Conservation (phyloP, 2,888 invertebrate species). For the Drosophila kambysellisi region DNA sequence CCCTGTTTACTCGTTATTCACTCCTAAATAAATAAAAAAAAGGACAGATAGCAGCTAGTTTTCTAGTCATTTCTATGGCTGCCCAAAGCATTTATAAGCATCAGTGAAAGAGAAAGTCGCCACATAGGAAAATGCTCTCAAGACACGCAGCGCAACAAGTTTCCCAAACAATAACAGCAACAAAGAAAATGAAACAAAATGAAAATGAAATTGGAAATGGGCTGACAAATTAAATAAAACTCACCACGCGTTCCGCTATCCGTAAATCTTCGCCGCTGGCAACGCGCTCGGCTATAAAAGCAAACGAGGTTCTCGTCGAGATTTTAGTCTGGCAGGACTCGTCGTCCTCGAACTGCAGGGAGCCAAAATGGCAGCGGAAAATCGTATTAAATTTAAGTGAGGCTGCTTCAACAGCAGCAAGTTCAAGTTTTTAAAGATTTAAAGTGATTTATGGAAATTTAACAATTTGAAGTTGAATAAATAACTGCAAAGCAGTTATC, state of each 20-base stretch:
- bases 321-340: constrained; percentile 62
- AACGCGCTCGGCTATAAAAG: constrained; percentile 63
- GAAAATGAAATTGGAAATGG: constrained; percentile 45
- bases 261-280: constrained; percentile 34
- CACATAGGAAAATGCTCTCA: constrained; percentile 6
- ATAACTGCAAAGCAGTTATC: neutral
- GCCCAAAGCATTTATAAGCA: constrained; percentile 1
- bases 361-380: constrained; percentile 5
- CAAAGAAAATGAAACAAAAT: constrained; percentile 27
- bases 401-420: constrained; percentile 1
- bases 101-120: constrained; percentile 7
- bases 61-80: constrained; percentile 31
- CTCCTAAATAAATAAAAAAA: constrained; percentile 1
- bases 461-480: neutral
- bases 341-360: constrained; percentile 22
- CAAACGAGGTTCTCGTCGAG: constrained; percentile 38
- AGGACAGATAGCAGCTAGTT: neutral
- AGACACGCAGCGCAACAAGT: constrained; percentile 64
- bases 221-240: constrained; percentile 47
- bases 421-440: constrained; percentile 25
- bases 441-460: constrained; percentile 11
- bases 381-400: constrained; percentile 1
- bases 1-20: constrained; percentile 37
- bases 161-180: constrained; percentile 11
- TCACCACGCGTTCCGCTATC: constrained; percentile 54